phyloP scores from a whole-genome alignment of 2,888 invertebrate species.

The Torymus aiolomorphi region DNA sequence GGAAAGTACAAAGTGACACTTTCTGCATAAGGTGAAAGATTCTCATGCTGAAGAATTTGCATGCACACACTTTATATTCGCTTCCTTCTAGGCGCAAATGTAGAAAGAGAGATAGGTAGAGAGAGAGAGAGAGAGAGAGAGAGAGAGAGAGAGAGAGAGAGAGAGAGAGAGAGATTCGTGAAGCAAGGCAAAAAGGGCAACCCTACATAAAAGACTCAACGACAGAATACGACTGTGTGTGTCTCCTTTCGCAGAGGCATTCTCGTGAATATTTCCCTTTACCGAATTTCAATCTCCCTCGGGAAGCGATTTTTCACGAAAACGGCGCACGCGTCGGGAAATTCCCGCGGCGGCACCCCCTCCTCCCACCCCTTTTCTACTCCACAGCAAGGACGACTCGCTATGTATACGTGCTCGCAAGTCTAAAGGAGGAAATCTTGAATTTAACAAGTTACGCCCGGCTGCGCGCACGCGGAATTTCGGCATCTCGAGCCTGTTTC shows the following conservation, averaged over 20 bases:
- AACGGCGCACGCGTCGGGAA: conserved; percentile 8
- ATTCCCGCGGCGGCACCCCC: conserved; percentile 18
- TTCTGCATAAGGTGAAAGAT: conserved; percentile 8
- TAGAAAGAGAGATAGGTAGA: not conserved
- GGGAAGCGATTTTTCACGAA: conserved; percentile 46
- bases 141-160: not conserved
- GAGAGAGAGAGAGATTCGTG: not conserved
- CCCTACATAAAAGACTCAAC: conserved; percentile 12
- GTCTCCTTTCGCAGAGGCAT: not conserved
- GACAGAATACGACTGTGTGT: conserved; percentile 5
- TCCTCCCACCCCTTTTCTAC: no score
- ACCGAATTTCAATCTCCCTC: conserved; percentile 36
- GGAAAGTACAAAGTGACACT: conserved; percentile 14
- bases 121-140: conserved; percentile 1
- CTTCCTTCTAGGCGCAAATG: no score
- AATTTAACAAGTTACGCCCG: conserved; percentile 45
- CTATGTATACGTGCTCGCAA: not conserved
- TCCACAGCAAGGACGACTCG: no score
- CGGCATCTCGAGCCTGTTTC: not conserved
- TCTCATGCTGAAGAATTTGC: conserved; percentile 27
- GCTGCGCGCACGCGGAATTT: not conserved
- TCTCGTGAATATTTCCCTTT: conserved; percentile 52
- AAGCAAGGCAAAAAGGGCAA: conserved; percentile 6
- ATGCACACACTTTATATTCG: no score
- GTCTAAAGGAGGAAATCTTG: not conserved